Evolutionary conservation across 2,888 invertebrate species (phyloP), one percentile per base, ranked within the genome.

Genomic region (Amblyjoppa proteus): DNA sequence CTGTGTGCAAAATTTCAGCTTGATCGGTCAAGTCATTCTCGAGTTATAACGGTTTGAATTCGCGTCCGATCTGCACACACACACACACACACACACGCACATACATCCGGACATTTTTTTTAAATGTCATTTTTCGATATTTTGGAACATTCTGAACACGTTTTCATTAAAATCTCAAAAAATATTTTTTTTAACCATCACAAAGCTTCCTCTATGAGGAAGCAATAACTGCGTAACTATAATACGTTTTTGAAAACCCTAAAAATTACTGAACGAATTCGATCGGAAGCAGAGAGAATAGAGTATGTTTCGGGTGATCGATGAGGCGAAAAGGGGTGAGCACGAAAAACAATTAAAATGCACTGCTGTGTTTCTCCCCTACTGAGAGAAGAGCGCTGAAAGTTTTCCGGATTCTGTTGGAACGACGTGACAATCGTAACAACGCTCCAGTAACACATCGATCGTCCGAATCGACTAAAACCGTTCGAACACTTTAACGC

Each of bases 341-440:
- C n/a, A 61, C 4, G 13, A 28, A 28, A 28, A 25, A 28, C 5
- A 31, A 61, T 61, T 25, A 28, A 31, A 31, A 2, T 31, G 2
- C 0, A 13, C 31, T 2, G 20, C 0, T 3, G 16, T 31, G 31
- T 31, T 31, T 61, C 13, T 25, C 3, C 61, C 61, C 61, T 61
- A 3, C 1, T 31, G 53, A 13, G 61, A 1, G 3, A 31, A 61
- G 13, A 13, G 31, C 25, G 2, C 20, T 61, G 25, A 61, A 61
- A 28, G 28, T 61, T 61, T 61, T 61, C 25, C 28, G 61, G 31
- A 13, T 61, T 11, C 31, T 61, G 61, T 28, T 25, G 31, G 25
- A 5, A 20, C 53, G 51, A 73, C 25, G 53, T 25, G 53, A 38
- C 16, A n/a, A 25, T 71, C 11, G 25, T 53, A 71, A 38, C 71